Evolutionary conservation across 2,888 invertebrate species (phyloP), one percentile per base, ranked within the genome.

Genomic region (Melanchra persicariae): DNA sequence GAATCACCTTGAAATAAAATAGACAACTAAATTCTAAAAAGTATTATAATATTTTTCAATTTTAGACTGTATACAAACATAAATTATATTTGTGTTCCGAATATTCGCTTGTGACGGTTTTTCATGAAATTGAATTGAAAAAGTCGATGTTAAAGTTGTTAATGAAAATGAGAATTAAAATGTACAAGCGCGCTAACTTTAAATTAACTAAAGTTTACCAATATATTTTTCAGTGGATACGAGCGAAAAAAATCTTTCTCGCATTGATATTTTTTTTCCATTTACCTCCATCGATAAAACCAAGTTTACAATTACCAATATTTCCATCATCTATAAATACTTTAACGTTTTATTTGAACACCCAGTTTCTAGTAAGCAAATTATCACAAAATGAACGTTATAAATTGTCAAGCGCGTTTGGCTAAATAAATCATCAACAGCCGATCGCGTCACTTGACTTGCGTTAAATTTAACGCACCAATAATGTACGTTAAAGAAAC

Each of bases 61-160:
- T 64, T 45, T 59, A 47, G 68, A 75, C 57, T 57, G 66, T 37
- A 58, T 64, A 58, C 26, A 69, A 75, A 82, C 70, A 75, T 68
- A 58, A 80, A 64, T 66, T 24, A 60, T 40, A 51, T 78, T 37
- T 55, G 40, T 59, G 30, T 66, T 71, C 26, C 37, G 52, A 63
- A 66, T 54, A 63, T 69, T 71, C 22, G 24, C 70, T 62, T 34
- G 22, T 24, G 43, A 52, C 47, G 26, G 30, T 43, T 40, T 57
- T 63, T 43, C 12, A 22, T n/a, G 15, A 57, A 66, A 81, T 34
- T 43, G 0, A 54, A 77, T 58, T 68, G 0, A 26, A 64, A 67
- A 69, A 49, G 26, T 61, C 64, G 12, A 15, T 6, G 4, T 51
- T 2, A 60, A 59, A 15, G 10, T 63, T 45, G 2, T 17, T 34